Evolutionary conservation across 2,888 invertebrate species (phyloP).

Genomic region (Drosophila antonietae): DNA sequence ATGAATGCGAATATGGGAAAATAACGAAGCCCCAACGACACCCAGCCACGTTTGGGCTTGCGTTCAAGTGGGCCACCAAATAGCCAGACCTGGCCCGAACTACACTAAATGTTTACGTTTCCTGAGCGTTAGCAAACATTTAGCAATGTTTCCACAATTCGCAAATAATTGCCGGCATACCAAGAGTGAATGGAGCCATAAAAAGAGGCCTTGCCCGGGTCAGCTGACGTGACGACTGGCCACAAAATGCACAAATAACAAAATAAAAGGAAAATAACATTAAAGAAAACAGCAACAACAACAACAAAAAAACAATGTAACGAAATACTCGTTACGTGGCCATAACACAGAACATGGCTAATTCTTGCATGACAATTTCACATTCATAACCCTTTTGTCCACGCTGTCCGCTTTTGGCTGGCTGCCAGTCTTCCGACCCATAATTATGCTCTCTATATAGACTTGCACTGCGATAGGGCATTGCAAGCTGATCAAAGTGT

Average conservation of each 20-base stretch:
- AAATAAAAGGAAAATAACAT: slow-evolving; percentile 16
- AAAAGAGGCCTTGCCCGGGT: slow-evolving; percentile 53
- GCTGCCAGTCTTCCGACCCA: slow-evolving; percentile 68
- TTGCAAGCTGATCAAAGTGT: background rate
- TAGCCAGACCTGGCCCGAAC: slow-evolving; percentile 20
- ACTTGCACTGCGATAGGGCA: background rate
- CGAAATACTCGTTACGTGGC: slow-evolving; percentile 68
- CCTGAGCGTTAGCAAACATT: slow-evolving; percentile 77
- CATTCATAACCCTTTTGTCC: slow-evolving; percentile 82
- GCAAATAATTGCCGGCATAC: slow-evolving; percentile 70
- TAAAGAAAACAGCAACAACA: slow-evolving; percentile 1
- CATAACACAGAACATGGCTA: slow-evolving; percentile 79
- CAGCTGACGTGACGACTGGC: slow-evolving; percentile 67
- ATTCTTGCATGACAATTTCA: slow-evolving; percentile 84
- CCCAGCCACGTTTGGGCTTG: background rate
- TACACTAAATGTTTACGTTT: slow-evolving; percentile 79
- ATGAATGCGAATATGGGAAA: slow-evolving; percentile 75
- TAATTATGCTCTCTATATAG: slow-evolving; percentile 60
- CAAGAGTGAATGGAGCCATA: slow-evolving; percentile 58
- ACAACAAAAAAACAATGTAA: slow-evolving; percentile 45
- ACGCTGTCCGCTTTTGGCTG: slow-evolving; percentile 47
- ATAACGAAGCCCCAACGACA: background rate
- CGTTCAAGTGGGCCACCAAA: slow-evolving; percentile 18
- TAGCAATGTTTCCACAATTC: slow-evolving; percentile 66
- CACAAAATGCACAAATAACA: slow-evolving; percentile 42